phyloP scores from a whole-genome alignment of 1,140 invertebrate genomes.

The Campoletis sonorensis region DNA sequence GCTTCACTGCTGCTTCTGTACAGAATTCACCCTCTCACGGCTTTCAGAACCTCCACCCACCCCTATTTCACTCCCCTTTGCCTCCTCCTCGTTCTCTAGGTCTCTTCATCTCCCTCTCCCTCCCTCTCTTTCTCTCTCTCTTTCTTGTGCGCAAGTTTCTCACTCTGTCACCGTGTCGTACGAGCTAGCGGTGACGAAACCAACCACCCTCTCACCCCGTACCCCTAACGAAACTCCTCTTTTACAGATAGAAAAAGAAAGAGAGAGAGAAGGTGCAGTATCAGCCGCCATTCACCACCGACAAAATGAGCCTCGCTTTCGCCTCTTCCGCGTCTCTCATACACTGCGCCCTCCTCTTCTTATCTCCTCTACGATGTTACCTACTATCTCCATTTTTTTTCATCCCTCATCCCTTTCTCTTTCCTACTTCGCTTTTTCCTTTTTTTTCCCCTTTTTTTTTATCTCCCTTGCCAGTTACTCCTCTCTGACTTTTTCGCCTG shows the following conservation, averaged over 20 bases:
- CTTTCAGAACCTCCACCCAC: conserved; percentile 49
- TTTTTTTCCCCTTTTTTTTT: conserved; percentile 21
- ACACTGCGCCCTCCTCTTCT: not conserved
- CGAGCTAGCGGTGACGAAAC: conserved; percentile 45
- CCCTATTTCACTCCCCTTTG: conserved; percentile 18
- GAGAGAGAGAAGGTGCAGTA: conserved; percentile 16
- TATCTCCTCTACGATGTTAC: conserved; percentile 20
- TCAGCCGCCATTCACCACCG: conserved; percentile 66
- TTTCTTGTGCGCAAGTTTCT: not conserved
- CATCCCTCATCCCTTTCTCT: conserved; percentile 4
- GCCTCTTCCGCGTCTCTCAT: conserved; percentile 59
- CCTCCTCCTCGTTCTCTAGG: not conserved
- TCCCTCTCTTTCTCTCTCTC: conserved; percentile 6
- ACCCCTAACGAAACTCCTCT: not conserved
- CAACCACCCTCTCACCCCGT: conserved; percentile 12
- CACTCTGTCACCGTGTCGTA: conserved; percentile 10
- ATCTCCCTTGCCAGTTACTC: not conserved
- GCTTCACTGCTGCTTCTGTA: conserved; percentile 47
- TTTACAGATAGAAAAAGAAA: not conserved
- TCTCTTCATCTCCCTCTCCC: not conserved
- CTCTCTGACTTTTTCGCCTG: not conserved
- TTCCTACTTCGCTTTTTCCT: not conserved
- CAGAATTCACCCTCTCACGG: conserved; percentile 44
- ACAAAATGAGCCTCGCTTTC: conserved; percentile 75
- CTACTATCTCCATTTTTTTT: conserved; percentile 15